These are phyloP conservation scores for Syndactyla subalaris DNA, from an alignment of 2,797 vertebrate genomes.

Conservation along the genomic window DNA sequence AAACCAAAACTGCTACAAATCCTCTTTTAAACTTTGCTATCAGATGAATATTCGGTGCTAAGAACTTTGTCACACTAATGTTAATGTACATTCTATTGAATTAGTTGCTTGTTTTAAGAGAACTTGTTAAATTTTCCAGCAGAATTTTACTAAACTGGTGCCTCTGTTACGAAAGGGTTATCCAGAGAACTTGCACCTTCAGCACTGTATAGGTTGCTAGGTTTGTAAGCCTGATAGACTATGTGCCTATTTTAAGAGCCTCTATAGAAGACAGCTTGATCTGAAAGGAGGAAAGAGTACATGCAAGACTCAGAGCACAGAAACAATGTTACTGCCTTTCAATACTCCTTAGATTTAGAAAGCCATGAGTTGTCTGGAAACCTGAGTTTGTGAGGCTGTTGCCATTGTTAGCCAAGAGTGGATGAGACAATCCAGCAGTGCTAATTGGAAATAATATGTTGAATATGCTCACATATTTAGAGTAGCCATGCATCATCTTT, in stretches of 20 bases:
- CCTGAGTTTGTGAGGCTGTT: neutral
- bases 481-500: rapidly evolving
- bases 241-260: neutral
- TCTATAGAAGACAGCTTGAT: neutral
- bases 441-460: neutral
- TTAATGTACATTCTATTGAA: neutral
- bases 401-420: neutral
- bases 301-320: neutral
- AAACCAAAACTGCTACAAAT: neutral
- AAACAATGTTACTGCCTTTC: neutral
- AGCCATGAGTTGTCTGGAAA: neutral
- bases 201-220: neutral
- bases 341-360: neutral
- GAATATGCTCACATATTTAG: neutral
- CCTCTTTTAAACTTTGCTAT: neutral
- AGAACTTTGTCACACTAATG: neutral
- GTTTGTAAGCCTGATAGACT: neutral
- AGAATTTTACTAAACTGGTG: neutral
- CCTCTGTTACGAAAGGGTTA: neutral
- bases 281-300: neutral
- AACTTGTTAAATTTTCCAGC: neutral
- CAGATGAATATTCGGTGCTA: rapidly evolving
- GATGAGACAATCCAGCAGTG: neutral
- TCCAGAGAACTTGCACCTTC: neutral
- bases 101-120: neutral